phyloP scores from a whole-genome alignment of 1,140 invertebrate genomes.

The Caenorhabditis latens region DNA sequence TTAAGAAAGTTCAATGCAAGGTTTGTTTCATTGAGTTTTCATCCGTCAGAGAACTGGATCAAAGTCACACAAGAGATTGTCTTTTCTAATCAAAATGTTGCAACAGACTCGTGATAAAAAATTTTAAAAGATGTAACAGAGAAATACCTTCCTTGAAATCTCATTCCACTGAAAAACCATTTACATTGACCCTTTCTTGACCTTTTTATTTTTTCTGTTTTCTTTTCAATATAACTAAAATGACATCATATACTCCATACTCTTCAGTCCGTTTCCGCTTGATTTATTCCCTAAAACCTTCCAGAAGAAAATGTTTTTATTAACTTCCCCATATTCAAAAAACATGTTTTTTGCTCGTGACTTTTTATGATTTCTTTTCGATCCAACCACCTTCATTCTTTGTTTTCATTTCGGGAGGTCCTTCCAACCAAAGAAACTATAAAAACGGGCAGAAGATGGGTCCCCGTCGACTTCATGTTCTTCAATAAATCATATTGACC shows the following conservation, averaged over 20 bases:
- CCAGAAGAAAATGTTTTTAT: neutral
- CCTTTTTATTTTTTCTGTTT: neutral
- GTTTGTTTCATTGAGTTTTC: too few species aligned
- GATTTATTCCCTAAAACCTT: neutral
- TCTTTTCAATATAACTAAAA: neutral
- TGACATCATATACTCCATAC: neutral
- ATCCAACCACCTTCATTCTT: neutral
- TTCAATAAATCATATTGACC: conserved; percentile 52
- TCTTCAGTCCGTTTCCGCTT: neutral
- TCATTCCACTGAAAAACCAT: neutral
- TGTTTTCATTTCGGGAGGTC: neutral
- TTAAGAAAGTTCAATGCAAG: neutral
- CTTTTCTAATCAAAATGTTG: too few species aligned
- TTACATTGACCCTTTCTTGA: neutral
- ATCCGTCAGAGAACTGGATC: too few species aligned
- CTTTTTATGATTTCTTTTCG: neutral
- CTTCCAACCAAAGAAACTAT: neutral
- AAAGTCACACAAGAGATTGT: too few species aligned
- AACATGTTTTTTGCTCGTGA: neutral
- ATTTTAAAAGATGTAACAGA: too few species aligned
- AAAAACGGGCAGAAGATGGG: neutral
- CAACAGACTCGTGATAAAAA: too few species aligned
- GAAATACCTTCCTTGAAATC: too few species aligned
- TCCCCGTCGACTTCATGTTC: conserved; percentile 3
- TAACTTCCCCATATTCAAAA: neutral